These are phyloP conservation scores for Gymnorhina tibicen DNA, from an alignment of 2,113 vertebrate species.

Conservation along the genomic window DNA sequence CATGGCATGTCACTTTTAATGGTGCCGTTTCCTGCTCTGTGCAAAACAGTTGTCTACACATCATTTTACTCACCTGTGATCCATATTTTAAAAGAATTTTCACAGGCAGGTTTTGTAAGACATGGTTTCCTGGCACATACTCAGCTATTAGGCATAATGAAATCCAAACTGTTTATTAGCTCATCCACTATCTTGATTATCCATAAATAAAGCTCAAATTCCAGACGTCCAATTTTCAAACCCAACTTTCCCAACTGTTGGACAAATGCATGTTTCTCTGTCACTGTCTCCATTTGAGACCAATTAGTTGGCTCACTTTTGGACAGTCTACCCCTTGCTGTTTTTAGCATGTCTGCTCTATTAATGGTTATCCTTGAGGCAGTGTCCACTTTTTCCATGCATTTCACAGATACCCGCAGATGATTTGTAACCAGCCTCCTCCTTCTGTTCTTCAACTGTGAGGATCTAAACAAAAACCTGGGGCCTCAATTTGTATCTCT, in stretches of 20 bases:
- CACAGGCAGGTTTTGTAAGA: not conserved
- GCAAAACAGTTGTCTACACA: not conserved
- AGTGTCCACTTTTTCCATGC: slow-evolving; percentile 12
- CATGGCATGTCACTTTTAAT: not conserved
- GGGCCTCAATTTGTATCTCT: not conserved
- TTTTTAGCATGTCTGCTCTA: slow-evolving; percentile 44
- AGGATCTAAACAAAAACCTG: not conserved
- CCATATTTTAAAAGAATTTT: not conserved
- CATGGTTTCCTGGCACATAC: slow-evolving; percentile 15
- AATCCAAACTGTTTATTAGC: slow-evolving; percentile 59
- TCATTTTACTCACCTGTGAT: not conserved
- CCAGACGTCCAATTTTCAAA: slow-evolving; percentile 52
- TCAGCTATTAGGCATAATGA: slow-evolving; percentile 22
- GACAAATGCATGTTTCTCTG: not conserved
- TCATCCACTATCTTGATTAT: slow-evolving; percentile 41
- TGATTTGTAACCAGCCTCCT: not conserved
- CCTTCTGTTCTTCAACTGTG: not conserved
- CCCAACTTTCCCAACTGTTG: slow-evolving; percentile 31
- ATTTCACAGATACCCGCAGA: not conserved
- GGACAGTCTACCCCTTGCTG: not conserved
- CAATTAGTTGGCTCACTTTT: slow-evolving; percentile 51
- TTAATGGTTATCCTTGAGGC: slow-evolving; percentile 11
- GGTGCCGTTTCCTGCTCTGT: not conserved
- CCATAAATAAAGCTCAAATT: slow-evolving; percentile 48
- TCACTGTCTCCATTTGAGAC: slow-evolving; percentile 43